Percentiles rank a stretch among this genome's conserved stretches.
Conservation (phyloP, 2,113 vertebrate species). For the Empidonax alnorum region DNA sequence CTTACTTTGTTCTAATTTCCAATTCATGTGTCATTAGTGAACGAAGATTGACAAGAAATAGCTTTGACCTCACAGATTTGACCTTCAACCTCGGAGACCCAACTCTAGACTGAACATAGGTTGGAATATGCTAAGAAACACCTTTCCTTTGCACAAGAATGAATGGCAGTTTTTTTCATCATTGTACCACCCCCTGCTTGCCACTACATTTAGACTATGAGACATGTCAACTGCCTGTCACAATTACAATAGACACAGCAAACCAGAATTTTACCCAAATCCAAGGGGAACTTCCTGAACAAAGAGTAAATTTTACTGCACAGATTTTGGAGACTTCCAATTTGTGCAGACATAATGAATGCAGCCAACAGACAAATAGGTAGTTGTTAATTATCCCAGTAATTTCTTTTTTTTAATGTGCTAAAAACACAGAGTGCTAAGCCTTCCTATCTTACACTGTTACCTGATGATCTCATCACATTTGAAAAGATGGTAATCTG, state of each 20-base stretch:
- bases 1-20: constrained; percentile 87
- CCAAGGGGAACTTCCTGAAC: constrained; percentile 87
- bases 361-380: constrained; percentile 85
- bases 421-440: constrained; percentile 79
- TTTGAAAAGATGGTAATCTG: constrained; percentile 77
- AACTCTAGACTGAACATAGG: constrained; percentile 85
- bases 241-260: constrained; percentile 85
- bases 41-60: constrained; percentile 87
- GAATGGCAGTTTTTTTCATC: constrained; percentile 84
- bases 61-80: constrained; percentile 87
- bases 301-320: constrained; percentile 87
- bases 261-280: constrained; percentile 85
- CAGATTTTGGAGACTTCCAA: constrained; percentile 86
- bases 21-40: constrained; percentile 88
- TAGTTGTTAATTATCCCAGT: constrained; percentile 87
- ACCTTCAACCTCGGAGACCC: constrained; percentile 85
- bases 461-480: constrained; percentile 84
- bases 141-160: constrained; percentile 84
- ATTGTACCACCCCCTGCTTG: constrained; percentile 84
- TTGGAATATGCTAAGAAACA: constrained; percentile 86
- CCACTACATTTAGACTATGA: constrained; percentile 85
- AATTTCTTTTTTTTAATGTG: constrained; percentile 84
- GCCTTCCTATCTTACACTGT: constrained; percentile 79
- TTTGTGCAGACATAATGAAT: constrained; percentile 83
- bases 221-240: constrained; percentile 88